A percentile compares a stretch with the other conserved stretches of the same genome.
These are phyloP conservation scores for Paelopatides confundens DNA, from an alignment of 53 echinoderm and acorn worm genomes.

Conservation along the genomic window DNA sequence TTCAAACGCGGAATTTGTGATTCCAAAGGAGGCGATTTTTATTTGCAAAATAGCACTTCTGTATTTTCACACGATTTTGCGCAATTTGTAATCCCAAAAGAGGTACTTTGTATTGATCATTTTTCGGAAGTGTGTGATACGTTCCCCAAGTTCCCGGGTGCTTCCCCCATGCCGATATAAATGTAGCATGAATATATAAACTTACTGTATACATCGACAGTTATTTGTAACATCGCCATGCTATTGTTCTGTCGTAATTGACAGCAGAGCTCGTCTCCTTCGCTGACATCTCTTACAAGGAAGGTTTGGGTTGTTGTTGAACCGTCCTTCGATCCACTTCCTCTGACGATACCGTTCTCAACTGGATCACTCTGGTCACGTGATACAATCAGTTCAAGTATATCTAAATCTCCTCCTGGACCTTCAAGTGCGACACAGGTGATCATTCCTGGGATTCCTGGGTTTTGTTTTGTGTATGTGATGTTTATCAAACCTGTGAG, in stretches of 20 bases:
- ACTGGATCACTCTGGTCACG: not conserved
- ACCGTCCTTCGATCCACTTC: not conserved
- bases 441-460: not conserved
- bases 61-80: no score
- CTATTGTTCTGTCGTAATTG: not conserved
- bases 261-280: not conserved
- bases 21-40: no score
- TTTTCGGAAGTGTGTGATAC: no score
- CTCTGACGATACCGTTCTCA: not conserved
- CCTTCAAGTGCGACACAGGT: not conserved
- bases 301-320: not conserved
- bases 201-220: not conserved
- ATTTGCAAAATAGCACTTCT: no score
- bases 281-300: not conserved
- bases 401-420: not conserved
- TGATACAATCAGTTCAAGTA: not conserved
- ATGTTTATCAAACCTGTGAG: not conserved
- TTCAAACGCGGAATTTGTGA: no score
- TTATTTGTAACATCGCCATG: not conserved
- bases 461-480: not conserved
- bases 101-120: no score
- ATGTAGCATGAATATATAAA: no score
- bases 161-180: no score
- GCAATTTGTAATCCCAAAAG: no score
- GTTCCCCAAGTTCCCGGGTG: no score